Base-by-base conservation (phyloP, 1,140 invertebrate genomes). In the Pseudomyrmex dendroicus region DNA sequence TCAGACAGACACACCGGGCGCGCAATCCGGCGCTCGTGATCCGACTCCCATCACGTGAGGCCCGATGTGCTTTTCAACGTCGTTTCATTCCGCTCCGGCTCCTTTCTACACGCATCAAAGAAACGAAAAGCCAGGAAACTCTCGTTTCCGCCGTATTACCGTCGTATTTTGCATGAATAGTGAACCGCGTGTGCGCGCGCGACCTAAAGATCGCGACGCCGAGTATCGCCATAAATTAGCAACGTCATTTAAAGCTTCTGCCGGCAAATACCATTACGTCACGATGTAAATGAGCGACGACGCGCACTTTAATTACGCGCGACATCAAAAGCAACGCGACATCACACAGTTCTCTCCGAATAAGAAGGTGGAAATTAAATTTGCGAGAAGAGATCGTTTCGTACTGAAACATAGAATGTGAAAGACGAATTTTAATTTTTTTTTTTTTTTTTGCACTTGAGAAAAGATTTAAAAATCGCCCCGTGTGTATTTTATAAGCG, bases 151-250 rank as follows among this genome's bases (percentile, higher is more conserved):
- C 13, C n/a, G 59, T 74, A 22, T 61, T 76, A 50, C 48, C 12
- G n/a, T 64, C 12, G 62, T 35, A 35, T 66, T 77, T 66, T 44
- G 48, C 73, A 77, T 77, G 52, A 77, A 77, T 66, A 35, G 35
- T 35, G 35, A 35, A 7, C 0, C 35, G 35, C 35, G 5, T 25
- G 25, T 25, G 25, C 35, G 48, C 54, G 66, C n/a, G n/a, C 13
- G 61, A 66, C n/a, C 62, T 62, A 66, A 66, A 66, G 35, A 62
- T 25, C 48, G 48, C 17, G 48, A 64, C 50, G 57, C 73, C 17
- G 61, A 66, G 48, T 77, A 77, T 77, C 61, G 73, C 17, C 54
- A 77, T 77, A 66, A 66, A 77, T 77, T 77, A 77, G 50, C 62
- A 20, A 56, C 73, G 12, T 17, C 59, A 59, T 44, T 77, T 77